These are phyloP conservation scores for Apamea epomidion DNA, from an alignment of 2,888 invertebrate species.

Conservation along the genomic window DNA sequence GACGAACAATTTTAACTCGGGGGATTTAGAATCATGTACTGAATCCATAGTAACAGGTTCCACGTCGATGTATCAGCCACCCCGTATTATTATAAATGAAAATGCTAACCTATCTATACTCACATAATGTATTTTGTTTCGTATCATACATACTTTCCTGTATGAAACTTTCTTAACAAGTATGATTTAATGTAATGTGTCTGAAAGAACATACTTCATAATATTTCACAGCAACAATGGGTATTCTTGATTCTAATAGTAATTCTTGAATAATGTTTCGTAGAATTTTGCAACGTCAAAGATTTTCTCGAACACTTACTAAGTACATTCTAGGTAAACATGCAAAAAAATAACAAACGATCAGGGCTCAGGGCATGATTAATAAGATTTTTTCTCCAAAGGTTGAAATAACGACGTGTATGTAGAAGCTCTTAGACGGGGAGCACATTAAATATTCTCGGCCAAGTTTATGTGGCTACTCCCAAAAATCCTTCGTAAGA, in stretches of 20 bases:
- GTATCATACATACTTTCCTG: not conserved
- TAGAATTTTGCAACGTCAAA: constrained; percentile 1
- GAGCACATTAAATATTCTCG: constrained; percentile 63
- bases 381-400: constrained; percentile 38
- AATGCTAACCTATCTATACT: not conserved
- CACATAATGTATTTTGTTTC: constrained; percentile 11
- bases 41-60: no score
- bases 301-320: not conserved
- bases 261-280: not conserved
- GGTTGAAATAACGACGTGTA: constrained; percentile 29
- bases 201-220: constrained; percentile 18
- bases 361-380: constrained; percentile 29
- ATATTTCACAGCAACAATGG: constrained; percentile 3
- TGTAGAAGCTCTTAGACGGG: constrained; percentile 52
- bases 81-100: not conserved
- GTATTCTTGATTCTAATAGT: constrained; percentile 13
- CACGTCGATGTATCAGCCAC: no score
- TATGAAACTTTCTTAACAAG: constrained; percentile 8
- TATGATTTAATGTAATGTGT: not conserved
- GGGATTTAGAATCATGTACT: no score
- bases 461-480: constrained; percentile 57
- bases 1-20: no score
- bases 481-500: constrained; percentile 65
- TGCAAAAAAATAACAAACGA: constrained; percentile 19
- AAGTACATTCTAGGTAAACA: constrained; percentile 17